Evolutionary conservation across 2,797 vertebrate species (phyloP).

Genomic region (Ceryle rudis): DNA sequence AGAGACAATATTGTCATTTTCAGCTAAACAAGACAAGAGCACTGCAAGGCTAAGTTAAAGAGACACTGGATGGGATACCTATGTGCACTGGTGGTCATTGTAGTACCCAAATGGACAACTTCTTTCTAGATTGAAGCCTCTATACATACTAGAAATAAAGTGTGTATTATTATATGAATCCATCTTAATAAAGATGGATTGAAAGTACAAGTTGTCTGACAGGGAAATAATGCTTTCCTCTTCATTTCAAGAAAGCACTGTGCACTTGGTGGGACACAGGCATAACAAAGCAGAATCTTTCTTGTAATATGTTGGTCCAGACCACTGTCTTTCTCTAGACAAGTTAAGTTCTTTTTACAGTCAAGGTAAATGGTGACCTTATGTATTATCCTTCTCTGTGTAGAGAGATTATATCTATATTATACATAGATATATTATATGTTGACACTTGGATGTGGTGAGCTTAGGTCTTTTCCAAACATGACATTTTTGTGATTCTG

Average conservation of each 20-base stretch:
- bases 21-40: neutral
- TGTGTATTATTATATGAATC: neutral
- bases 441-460: too few species aligned
- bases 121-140: neutral
- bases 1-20: neutral
- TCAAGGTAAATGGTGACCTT: neutral
- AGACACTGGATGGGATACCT: neutral
- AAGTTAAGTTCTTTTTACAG: neutral
- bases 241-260: neutral
- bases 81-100: neutral
- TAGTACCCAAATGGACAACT: neutral
- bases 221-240: neutral
- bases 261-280: fast-evolving
- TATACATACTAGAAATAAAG: neutral
- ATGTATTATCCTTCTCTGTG: neutral
- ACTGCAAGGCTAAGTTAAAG: neutral
- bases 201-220: neutral
- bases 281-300: neutral
- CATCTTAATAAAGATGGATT: neutral
- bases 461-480: too few species aligned
- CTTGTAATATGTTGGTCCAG: neutral
- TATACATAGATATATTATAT: too few species aligned
- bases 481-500: too few species aligned
- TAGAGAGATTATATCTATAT: too few species aligned
- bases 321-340: neutral